Evolutionary conservation across 1,140 invertebrate genomes (phyloP).

Genomic region (Dendroctonus ponderosae): DNA sequence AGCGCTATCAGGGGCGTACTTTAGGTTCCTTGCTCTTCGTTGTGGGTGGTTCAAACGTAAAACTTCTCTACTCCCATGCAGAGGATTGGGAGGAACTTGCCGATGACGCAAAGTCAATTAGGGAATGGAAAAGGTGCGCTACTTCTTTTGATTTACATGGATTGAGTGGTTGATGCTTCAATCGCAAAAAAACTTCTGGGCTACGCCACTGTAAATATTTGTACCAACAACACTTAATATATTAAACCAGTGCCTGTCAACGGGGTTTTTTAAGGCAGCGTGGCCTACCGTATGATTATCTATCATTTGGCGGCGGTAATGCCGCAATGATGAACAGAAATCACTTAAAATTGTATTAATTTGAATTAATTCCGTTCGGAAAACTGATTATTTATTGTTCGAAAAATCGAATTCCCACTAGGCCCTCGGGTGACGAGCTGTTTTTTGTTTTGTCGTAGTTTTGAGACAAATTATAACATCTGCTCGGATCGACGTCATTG

Average conservation of each 20-base stretch:
- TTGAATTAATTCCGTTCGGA: slow-evolving; percentile 21
- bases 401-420: slow-evolving; percentile 4
- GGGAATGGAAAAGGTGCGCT: background rate
- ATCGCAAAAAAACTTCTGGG: background rate
- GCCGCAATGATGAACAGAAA: slow-evolving; percentile 15
- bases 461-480: background rate
- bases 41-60: background rate
- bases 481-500: background rate
- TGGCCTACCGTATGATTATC: slow-evolving; percentile 28
- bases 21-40: background rate
- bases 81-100: background rate
- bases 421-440: slow-evolving; percentile 1
- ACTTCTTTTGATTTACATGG: background rate
- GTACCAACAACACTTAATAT: slow-evolving; percentile 17
- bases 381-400: slow-evolving; percentile 16
- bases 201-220: background rate
- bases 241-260: slow-evolving; percentile 24
- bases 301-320: slow-evolving; percentile 21
- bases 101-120: too few species aligned
- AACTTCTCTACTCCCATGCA: background rate
- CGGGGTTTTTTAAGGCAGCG: slow-evolving; percentile 7
- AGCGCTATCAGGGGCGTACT: slow-evolving; percentile 4
- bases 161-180: background rate
- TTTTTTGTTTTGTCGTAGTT: background rate
- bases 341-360: slow-evolving; percentile 21